Evolutionary conservation across 1,140 invertebrate species (phyloP).

Genomic region (Octopus sinensis): DNA sequence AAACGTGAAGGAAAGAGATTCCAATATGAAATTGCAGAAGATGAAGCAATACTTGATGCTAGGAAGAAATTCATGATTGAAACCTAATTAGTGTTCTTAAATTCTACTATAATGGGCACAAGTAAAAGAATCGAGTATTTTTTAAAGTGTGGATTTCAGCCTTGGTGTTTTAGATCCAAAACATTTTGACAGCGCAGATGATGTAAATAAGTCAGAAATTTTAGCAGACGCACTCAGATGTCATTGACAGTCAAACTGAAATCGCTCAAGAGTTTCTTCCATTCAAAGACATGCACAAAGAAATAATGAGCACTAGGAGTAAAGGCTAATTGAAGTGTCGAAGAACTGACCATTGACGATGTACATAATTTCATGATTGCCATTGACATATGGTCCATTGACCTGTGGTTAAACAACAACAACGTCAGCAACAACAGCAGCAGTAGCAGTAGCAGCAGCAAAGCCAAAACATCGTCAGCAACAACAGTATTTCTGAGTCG

Average conservation of each 20-base stretch:
- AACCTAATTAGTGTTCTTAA: background rate
- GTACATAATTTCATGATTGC: background rate
- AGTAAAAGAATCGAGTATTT: background rate
- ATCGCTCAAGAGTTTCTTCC: background rate
- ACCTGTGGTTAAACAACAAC: too few species aligned
- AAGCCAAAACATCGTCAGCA: too few species aligned
- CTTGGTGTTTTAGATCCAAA: conserved; percentile 5
- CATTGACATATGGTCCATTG: background rate
- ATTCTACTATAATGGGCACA: background rate
- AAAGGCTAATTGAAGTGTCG: background rate
- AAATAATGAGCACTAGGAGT: conserved; percentile 5
- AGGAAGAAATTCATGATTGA: conserved; percentile 1
- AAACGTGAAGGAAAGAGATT: background rate
- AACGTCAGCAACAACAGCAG: too few species aligned
- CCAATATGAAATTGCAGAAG: background rate
- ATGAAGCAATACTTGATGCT: background rate
- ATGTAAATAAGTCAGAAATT: background rate
- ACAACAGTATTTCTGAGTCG: too few species aligned
- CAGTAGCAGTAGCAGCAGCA: too few species aligned
- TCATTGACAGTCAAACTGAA: background rate
- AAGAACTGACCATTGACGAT: conserved; percentile 7
- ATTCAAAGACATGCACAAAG: background rate
- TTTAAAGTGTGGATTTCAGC: background rate
- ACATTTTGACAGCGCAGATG: background rate
- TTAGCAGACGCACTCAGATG: background rate